A percentile compares a stretch with the other conserved stretches of the same genome.
phyloP scores from a whole-genome alignment of 1,140 invertebrate genomes.

The Calephelis virginiensis region DNA sequence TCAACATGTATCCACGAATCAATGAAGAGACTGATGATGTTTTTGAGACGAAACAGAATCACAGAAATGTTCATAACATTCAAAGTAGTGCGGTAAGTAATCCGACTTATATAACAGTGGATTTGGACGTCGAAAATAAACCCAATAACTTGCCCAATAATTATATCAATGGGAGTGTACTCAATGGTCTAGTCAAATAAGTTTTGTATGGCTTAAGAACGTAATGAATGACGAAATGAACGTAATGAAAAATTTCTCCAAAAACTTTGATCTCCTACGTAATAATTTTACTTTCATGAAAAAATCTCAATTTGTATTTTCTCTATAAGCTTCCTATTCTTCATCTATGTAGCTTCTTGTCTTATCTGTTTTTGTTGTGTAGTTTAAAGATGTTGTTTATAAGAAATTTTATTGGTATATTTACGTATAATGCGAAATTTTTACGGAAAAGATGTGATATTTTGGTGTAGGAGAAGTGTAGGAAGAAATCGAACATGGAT shows the following conservation, averaged over 20 bases:
- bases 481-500: not conserved
- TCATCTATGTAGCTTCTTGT: slow-evolving; percentile 9
- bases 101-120: slow-evolving; percentile 59
- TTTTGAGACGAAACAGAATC: slow-evolving; percentile 78
- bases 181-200: slow-evolving; percentile 71
- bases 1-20: slow-evolving; percentile 52
- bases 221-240: slow-evolving; percentile 21
- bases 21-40: slow-evolving; percentile 64
- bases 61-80: slow-evolving; percentile 81
- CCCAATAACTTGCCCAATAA: slow-evolving; percentile 54
- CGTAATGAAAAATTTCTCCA: slow-evolving; percentile 27
- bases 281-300: slow-evolving; percentile 17
- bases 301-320: slow-evolving; percentile 26
- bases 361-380: slow-evolving; percentile 15
- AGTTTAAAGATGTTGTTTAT: slow-evolving; percentile 14
- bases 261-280: slow-evolving; percentile 34
- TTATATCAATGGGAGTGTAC: slow-evolving; percentile 58
- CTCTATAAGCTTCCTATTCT: slow-evolving; percentile 9
- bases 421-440: slow-evolving; percentile 10
- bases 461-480: slow-evolving; percentile 28
- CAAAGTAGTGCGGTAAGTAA: slow-evolving; percentile 63
- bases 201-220: slow-evolving; percentile 26
- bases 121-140: slow-evolving; percentile 57
- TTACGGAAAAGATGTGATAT: slow-evolving; percentile 33
- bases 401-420: slow-evolving; percentile 18